Percentiles rank a stretch among this genome's conserved stretches.
Evolutionary conservation across 1,140 invertebrate species (phyloP).

Genomic region (Wasmannia auropunctata): DNA sequence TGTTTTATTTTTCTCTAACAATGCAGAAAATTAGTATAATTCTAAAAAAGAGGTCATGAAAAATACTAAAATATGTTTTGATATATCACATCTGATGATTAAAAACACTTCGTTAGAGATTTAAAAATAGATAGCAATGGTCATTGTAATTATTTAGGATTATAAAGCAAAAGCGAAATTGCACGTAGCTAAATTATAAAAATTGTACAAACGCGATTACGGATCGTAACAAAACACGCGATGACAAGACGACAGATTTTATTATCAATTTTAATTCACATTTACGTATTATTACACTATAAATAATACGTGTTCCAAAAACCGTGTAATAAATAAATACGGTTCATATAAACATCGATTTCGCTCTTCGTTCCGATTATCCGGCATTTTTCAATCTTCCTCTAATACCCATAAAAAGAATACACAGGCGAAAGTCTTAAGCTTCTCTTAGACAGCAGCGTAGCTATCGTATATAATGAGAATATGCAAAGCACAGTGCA

Average conservation of each 20-base stretch:
- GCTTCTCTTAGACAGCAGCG: background rate
- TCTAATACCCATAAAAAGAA: background rate
- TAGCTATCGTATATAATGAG: background rate
- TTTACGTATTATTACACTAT: too few species aligned
- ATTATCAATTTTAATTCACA: too few species aligned
- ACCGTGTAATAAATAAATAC: too few species aligned
- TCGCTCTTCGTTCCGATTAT: conserved; percentile 15
- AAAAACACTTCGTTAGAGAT: background rate
- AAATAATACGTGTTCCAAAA: too few species aligned
- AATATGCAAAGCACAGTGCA: background rate
- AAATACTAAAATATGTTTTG: background rate
- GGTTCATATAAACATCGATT: too few species aligned
- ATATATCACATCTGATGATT: background rate
- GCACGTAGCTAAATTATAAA: background rate
- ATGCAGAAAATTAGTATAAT: background rate
- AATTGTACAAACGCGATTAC: too few species aligned
- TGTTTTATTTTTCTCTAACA: background rate
- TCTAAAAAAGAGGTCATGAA: background rate
- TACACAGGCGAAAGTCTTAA: background rate
- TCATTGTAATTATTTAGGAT: too few species aligned
- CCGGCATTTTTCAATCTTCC: conserved; percentile 11
- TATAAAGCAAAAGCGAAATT: background rate
- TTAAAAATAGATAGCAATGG: background rate
- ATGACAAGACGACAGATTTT: too few species aligned
- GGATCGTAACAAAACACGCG: too few species aligned